A percentile compares a stretch with the other conserved stretches of the same genome.
Evolutionary conservation across 2,888 invertebrate species (phyloP).

Genomic region (Harpalus rubripes): DNA sequence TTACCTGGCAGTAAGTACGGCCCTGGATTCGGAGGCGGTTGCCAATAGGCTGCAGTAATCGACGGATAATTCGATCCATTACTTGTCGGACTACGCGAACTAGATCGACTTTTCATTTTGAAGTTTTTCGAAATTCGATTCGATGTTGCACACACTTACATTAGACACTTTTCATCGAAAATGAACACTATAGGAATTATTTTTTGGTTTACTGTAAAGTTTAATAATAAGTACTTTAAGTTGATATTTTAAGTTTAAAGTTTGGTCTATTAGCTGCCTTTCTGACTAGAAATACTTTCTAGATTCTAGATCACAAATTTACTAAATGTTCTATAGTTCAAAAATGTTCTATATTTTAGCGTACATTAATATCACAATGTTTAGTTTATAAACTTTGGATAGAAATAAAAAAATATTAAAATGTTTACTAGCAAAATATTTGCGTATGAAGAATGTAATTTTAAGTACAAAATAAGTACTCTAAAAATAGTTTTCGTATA

Average conservation of each 20-base stretch:
- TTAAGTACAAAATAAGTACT: no score
- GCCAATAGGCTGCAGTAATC: conserved; percentile 91
- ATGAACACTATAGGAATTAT: no score
- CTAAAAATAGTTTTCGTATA: no score
- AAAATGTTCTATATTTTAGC: no score
- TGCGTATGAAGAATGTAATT: no score
- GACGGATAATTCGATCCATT: conserved; percentile 81
- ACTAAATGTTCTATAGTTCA: not conserved
- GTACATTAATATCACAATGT: not conserved
- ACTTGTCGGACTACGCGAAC: conserved; percentile 68
- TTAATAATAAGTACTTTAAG: no score
- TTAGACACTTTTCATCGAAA: not conserved
- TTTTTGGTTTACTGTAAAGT: no score
- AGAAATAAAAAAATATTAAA: no score
- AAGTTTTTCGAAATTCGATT: not conserved
- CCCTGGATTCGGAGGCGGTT: conserved; percentile 88
- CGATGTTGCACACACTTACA: no score
- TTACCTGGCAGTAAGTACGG: conserved; percentile 92
- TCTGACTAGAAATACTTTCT: not conserved
- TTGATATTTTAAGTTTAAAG: no score
- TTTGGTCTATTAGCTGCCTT: not conserved
- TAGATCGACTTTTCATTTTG: conserved; percentile 75
- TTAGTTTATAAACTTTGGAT: no score
- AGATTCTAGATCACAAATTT: not conserved
- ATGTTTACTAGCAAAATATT: no score